phyloP scores from a whole-genome alignment of 2,888 invertebrate species.

The Tachina grossa region DNA sequence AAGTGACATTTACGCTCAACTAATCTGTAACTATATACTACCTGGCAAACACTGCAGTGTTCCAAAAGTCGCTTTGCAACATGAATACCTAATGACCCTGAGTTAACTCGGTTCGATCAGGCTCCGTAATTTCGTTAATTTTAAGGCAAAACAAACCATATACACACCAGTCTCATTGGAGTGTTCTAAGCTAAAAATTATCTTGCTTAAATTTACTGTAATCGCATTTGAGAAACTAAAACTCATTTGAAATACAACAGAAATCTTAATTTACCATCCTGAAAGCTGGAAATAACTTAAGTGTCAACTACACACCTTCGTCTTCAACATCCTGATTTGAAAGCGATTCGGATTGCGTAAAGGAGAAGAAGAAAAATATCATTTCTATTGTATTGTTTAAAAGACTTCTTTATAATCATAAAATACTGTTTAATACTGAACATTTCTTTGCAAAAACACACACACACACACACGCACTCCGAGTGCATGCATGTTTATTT shows the following conservation, averaged over 20 bases:
- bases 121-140: too few relatives aligned
- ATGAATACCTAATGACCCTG: too few relatives aligned
- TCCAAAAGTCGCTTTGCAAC: too few relatives aligned
- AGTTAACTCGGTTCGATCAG: too few relatives aligned
- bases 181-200: not conserved
- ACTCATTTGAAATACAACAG: conserved; percentile 1
- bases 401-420: not conserved
- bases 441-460: not conserved
- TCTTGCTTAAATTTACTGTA: not conserved
- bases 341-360: not conserved
- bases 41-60: too few relatives aligned
- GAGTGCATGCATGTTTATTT: not conserved
- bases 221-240: not conserved
- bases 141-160: too few relatives aligned
- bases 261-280: not conserved
- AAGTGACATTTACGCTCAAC: too few relatives aligned
- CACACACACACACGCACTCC: too few relatives aligned
- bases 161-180: too few relatives aligned
- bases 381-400: not conserved
- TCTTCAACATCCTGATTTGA: conserved; percentile 1
- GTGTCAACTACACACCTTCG: conserved; percentile 1
- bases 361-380: not conserved
- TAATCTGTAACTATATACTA: too few relatives aligned
- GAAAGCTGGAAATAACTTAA: not conserved
- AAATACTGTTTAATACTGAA: conserved; percentile 27